Evolutionary conservation across 2,888 invertebrate species (phyloP), one percentile per base, ranked within the genome.

Genomic region (Chromoteleia sp.): DNA sequence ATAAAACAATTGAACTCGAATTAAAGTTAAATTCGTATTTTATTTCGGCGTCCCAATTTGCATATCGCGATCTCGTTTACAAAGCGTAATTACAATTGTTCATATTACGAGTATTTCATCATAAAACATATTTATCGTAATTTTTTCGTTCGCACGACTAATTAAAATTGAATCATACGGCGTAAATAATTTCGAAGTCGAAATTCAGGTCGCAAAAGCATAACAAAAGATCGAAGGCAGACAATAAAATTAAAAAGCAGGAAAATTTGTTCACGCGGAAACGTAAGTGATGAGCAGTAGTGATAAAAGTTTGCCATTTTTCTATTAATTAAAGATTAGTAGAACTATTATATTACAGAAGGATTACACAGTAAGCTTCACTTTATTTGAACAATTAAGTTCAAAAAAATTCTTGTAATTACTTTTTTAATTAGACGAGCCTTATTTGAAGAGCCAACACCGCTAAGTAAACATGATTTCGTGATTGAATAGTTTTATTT

Each of bases 401-500:
- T 19, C n/a, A 45, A 54, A 52, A 68, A 77, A 70, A 52, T 77
- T 48, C 21, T 5, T 14, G 33, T 77, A 70, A 70, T 68, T 61
- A 63, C 76, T 70, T 77, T 77, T 77, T 59, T 52, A 76, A 76
- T 76, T 59, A 52, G 59, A 68, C 67, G 39, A 61, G 76, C 17
- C 41, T 59, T 76, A 30, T 76, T 76, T 67, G 67, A 67, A 12
- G 68, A 68, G 52, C 52, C 59, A 76, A 68, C 61, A 59, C 39
- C 59, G 8, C 45, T 50, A 30, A 36, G 68, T 68, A 76, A 68
- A 76, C 76, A 68, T 77, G 70, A 77, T 70, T 77, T 63, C 70
- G 77, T 77, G 70, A 77, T 77, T 77, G 77, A 77, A 77, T 63
- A 77, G 70, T 77, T 56, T 56, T 77, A 56, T 63, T 70, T 63